Evolutionary conservation across 1,140 invertebrate genomes (phyloP), one percentile per base, ranked within the genome.

Genomic region (Araneus ventricosus): DNA sequence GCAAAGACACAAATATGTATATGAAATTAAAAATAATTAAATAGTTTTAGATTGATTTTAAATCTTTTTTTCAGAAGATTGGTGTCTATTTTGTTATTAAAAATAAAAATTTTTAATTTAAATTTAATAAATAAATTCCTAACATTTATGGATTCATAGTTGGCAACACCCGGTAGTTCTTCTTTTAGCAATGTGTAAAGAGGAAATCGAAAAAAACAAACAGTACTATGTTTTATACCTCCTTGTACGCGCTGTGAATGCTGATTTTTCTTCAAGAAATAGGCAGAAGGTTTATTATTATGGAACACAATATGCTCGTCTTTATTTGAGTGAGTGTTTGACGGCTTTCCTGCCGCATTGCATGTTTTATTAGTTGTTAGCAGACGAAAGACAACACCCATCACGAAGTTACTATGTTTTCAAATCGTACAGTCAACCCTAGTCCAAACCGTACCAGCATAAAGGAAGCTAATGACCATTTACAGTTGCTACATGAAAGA

Each of bases 401-500:
- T 59, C 30, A 22, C 22, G n/a, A 24, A 20, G 39, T 41, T 91
- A 91, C 45, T 63, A 94, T 94, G 93, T 94, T 94, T 88, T 92
- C 93, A 82, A 87, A 90, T 63, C 93, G 93, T n/a, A 88, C 88
- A 39, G 85, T 93, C 24, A 94, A 92, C 39, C 94, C 94, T 88
- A 94, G 94, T 88, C 94, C 94, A 34, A 94, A 94, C 52, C 86
- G 94, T 22, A 94, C 84, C 17, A 94, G 94, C 87, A 94, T 94
- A 61, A 94, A 94, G 86, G 94, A 94, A 91, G 94, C 94, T 14
- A 94, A 94, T 88, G 94, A 94, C 88, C 94, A 94, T 90, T 93
- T 94, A 41, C 94, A 94, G 37, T 67, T 94, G 34, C 57, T 94
- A 7, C 94, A 94, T 90, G 82, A 93, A 39, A 90, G 89, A 85